Conservation (phyloP, 2,797 vertebrate species). For the Poecilia velifera region DNA sequence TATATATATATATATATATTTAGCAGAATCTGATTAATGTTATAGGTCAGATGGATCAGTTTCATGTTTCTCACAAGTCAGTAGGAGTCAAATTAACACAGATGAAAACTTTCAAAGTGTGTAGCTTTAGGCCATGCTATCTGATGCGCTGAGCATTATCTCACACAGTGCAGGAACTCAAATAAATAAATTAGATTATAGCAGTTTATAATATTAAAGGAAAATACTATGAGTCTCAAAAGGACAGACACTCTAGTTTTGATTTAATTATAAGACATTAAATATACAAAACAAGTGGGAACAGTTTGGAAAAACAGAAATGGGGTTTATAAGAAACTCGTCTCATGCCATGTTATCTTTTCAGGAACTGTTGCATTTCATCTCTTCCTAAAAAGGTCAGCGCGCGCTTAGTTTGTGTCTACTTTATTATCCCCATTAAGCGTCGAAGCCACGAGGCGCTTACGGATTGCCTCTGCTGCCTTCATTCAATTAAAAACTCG, state of each 20-base stretch:
- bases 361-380: neutral
- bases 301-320: neutral
- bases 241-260: neutral
- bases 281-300: neutral
- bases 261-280: neutral
- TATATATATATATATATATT: neutral
- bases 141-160: neutral
- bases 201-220: neutral
- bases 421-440: neutral
- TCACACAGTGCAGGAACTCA: neutral
- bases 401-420: neutral
- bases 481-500: constrained; percentile 34
- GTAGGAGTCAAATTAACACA: neutral
- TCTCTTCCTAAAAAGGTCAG: neutral
- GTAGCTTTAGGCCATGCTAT: neutral
- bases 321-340: neutral
- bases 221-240: neutral
- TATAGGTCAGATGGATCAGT: neutral
- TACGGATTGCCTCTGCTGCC: constrained; percentile 14
- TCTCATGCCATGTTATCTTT: neutral
- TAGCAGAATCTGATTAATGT: neutral
- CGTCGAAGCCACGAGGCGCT: constrained; percentile 9
- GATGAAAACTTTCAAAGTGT: neutral
- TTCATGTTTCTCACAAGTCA: neutral
- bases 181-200: neutral